These are phyloP conservation scores for Megaceryle maxima DNA, from an alignment of 2,113 vertebrate genomes.

Conservation along the genomic window DNA sequence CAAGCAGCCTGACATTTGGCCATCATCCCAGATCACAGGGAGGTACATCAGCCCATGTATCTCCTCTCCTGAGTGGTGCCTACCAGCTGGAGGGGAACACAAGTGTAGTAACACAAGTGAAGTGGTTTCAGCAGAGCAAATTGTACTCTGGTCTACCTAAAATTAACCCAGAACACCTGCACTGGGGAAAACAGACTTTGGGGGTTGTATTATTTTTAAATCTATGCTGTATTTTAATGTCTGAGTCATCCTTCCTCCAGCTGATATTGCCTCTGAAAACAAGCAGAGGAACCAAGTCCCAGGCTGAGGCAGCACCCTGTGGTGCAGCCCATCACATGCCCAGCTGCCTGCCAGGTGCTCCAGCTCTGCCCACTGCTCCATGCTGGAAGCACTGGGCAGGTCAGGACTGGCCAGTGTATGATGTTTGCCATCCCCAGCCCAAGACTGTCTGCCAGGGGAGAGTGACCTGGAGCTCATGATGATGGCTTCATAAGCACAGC, in stretches of 20 bases:
- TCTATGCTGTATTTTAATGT: background rate
- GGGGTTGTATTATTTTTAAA: background rate
- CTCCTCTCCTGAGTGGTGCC: background rate
- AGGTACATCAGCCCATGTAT: background rate
- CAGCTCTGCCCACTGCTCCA: background rate
- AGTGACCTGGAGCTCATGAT: background rate
- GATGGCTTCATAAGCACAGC: background rate
- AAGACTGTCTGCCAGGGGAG: background rate
- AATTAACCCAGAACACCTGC: background rate
- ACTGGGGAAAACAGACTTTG: background rate
- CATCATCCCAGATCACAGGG: background rate
- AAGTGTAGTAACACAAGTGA: background rate
- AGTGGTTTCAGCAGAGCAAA: background rate
- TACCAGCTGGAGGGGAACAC: background rate
- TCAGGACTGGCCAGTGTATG: background rate
- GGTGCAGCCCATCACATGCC: background rate
- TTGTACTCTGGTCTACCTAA: background rate
- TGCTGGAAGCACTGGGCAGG: background rate
- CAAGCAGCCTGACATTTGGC: background rate
- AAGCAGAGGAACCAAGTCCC: background rate
- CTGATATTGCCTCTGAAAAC: background rate
- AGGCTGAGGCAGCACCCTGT: fast-evolving
- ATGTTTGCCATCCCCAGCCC: background rate
- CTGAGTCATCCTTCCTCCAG: background rate
- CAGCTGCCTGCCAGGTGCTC: background rate